Evolutionary conservation across 2,797 vertebrate species (phyloP).

Genomic region (Lerista edwardsae): DNA sequence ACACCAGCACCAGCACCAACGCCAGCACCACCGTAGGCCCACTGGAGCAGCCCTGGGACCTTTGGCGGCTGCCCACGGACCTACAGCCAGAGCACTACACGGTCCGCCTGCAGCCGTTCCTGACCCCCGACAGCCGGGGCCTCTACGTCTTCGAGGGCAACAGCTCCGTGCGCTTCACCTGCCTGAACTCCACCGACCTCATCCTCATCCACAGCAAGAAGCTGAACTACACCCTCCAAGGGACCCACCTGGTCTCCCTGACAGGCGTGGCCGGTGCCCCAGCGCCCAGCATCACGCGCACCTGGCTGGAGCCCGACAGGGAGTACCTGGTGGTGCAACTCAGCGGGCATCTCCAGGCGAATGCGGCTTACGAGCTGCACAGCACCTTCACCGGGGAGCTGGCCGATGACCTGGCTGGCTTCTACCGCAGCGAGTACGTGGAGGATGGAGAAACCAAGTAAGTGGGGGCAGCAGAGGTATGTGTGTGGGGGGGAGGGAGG

Average conservation of each 20-base stretch:
- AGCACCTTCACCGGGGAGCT: slow-evolving; percentile 84
- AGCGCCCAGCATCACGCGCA: slow-evolving; percentile 40
- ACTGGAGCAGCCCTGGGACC: slow-evolving; percentile 79
- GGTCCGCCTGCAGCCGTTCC: slow-evolving; percentile 82
- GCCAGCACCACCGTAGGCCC: accelerated
- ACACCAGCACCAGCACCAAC: accelerated
- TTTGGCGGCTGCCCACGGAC: slow-evolving; percentile 80
- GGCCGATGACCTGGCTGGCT: slow-evolving; percentile 87
- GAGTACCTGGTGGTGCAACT: slow-evolving; percentile 88
- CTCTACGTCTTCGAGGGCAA: slow-evolving; percentile 86
- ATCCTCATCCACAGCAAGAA: slow-evolving; percentile 82
- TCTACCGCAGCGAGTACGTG: slow-evolving; percentile 91
- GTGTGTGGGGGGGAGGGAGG: background rate
- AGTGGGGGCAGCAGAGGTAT: slow-evolving; percentile 39
- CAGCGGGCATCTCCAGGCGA: slow-evolving; percentile 10
- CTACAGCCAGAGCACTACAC: slow-evolving; percentile 80
- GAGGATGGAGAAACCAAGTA: slow-evolving; percentile 77
- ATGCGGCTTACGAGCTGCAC: slow-evolving; percentile 75
- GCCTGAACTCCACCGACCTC: slow-evolving; percentile 76
- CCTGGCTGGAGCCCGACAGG: slow-evolving; percentile 78
- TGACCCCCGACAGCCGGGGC: slow-evolving; percentile 2
- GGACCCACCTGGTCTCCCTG: slow-evolving; percentile 51
- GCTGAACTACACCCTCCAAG: slow-evolving; percentile 58
- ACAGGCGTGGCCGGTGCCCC: accelerated
- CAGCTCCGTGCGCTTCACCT: slow-evolving; percentile 81